phyloP scores from a whole-genome alignment of 92 coral and sea anemone species.

The Epizoanthus fatuus region DNA sequence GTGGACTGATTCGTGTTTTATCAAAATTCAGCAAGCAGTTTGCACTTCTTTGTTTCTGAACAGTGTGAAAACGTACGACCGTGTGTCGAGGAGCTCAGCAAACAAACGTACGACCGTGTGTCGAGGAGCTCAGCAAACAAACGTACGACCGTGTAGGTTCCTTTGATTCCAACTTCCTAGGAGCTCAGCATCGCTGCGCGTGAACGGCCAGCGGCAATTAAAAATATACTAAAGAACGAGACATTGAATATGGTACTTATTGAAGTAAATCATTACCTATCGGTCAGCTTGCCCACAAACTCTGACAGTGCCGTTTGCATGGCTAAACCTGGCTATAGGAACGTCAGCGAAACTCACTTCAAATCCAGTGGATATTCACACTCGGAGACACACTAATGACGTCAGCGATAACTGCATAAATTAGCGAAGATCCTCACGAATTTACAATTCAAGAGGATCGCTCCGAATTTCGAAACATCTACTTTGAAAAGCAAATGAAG shows the following conservation, averaged over 20 bases:
- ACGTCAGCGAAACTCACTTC: background rate
- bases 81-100: too few species aligned
- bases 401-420: background rate
- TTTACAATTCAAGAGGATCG: background rate
- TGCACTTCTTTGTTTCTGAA: background rate
- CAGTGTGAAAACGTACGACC: background rate
- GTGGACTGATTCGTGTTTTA: background rate
- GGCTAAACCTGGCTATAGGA: background rate
- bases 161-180: background rate
- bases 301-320: constrained; percentile 21
- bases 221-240: background rate
- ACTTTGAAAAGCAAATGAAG: background rate
- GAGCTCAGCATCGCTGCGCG: background rate
- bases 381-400: background rate
- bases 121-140: too few species aligned
- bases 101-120: background rate
- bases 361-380: background rate
- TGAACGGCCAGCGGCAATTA: background rate
- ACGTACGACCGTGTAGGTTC: background rate
- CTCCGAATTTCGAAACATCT: background rate
- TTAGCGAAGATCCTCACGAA: background rate
- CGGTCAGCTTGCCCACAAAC: constrained; percentile 13
- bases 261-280: constrained; percentile 18
- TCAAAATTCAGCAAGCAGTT: background rate
- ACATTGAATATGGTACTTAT: background rate